A percentile compares a stretch with the other conserved stretches of the same genome.
phyloP scores from a whole-genome alignment of 2,888 invertebrate species.

The Epistrophella euchroma region DNA sequence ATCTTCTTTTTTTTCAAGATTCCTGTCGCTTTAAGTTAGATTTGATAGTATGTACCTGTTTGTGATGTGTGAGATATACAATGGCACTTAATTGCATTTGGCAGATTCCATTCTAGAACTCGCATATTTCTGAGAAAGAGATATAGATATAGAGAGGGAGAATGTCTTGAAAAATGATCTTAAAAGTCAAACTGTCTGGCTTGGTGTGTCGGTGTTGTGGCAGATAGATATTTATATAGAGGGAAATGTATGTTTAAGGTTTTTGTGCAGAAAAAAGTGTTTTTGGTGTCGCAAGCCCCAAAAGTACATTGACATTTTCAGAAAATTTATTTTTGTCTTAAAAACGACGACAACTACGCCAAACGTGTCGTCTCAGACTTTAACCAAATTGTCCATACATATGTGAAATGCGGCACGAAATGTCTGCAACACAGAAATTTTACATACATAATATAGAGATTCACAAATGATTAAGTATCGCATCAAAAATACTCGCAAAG shows the following conservation, averaged over 20 bases:
- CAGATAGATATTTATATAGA: background rate
- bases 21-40: conserved; percentile 36
- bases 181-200: conserved; percentile 75
- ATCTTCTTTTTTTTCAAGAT: conserved; percentile 13
- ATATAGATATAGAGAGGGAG: background rate
- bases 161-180: conserved; percentile 41
- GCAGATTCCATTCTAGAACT: conserved; percentile 52
- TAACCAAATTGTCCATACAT: conserved; percentile 46
- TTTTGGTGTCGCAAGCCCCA: conserved; percentile 26
- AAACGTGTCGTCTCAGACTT: conserved; percentile 24
- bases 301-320: conserved; percentile 75
- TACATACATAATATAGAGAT: background rate
- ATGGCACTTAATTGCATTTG: conserved; percentile 60
- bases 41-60: conserved; percentile 56
- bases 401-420: conserved; percentile 26
- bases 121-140: conserved; percentile 2
- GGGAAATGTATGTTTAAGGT: conserved; percentile 19
- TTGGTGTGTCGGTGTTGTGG: conserved; percentile 3
- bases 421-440: conserved; percentile 13
- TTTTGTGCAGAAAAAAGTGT: background rate
- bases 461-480: conserved; percentile 20
- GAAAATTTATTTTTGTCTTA: conserved; percentile 69
- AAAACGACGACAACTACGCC: background rate
- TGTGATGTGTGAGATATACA: conserved; percentile 48
- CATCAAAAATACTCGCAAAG: background rate